Conservation (phyloP, 2,113 vertebrate species). For the Sinocyclocheilus rhinocerous region DNA sequence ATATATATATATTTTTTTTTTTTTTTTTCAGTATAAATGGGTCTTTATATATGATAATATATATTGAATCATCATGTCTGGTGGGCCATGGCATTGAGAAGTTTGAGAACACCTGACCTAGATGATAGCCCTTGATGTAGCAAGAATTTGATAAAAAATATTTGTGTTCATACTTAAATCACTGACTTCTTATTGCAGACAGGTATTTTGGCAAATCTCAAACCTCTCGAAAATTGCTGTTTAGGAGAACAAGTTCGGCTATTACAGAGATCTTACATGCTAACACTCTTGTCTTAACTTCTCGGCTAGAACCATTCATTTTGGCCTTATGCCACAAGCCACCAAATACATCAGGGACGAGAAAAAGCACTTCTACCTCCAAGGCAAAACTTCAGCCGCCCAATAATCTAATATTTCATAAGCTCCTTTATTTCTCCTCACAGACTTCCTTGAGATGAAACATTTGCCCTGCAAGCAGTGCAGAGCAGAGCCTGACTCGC, state of each 20-base stretch:
- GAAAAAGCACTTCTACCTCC: constrained; percentile 17
- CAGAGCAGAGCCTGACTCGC: not conserved
- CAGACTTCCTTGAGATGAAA: constrained; percentile 2
- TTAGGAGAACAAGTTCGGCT: not conserved
- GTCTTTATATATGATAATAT: not conserved
- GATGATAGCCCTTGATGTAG: not conserved
- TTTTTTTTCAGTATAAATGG: not conserved
- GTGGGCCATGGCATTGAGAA: too few relatives aligned
- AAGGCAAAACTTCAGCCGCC: constrained; percentile 30
- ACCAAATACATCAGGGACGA: not conserved
- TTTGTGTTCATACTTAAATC: not conserved
- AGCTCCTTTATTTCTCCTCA: constrained; percentile 6
- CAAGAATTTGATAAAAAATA: not conserved
- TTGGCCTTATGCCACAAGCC: not conserved
- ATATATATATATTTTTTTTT: not conserved
- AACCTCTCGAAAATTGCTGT: too few relatives aligned
- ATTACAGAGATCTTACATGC: not conserved
- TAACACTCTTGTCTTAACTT: not conserved
- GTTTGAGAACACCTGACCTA: too few relatives aligned
- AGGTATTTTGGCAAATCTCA: not conserved
- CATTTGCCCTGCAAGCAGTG: not conserved
- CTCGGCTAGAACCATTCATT: not conserved
- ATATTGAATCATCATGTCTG: not conserved
- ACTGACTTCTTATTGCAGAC: not conserved
- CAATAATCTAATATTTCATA: constrained; percentile 30